Evolutionary conservation across 35 echinoderm and acorn worm species (phyloP).

Genomic region (Holothuria glaberrima): DNA sequence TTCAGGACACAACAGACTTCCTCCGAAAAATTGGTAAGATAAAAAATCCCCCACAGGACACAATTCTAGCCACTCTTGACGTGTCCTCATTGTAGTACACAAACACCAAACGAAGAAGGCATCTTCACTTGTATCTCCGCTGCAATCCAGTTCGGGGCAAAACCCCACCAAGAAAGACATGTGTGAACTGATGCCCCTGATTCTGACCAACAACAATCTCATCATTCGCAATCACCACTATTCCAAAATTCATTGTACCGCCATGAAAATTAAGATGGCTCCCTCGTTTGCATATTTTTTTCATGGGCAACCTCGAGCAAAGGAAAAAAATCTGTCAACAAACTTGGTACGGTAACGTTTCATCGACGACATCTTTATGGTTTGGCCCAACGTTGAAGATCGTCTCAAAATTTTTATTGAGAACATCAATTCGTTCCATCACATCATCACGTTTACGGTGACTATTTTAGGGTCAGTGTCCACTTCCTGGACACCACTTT

Average conservation of each 20-base stretch:
- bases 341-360: not conserved
- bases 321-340: not conserved
- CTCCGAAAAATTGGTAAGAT: conserved; percentile 24
- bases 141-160: not conserved
- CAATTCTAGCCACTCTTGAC: conserved; percentile 26
- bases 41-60: conserved; percentile 3
- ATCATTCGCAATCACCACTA: not conserved
- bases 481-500: conserved; percentile 36
- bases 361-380: not conserved
- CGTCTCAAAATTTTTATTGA: not conserved
- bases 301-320: conserved; percentile 9
- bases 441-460: not conserved
- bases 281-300: not conserved
- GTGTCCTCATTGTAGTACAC: not conserved
- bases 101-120: not conserved
- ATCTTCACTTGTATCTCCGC: not conserved
- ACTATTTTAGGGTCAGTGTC: conserved; percentile 17
- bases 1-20: conserved; percentile 36
- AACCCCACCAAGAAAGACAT: conserved; percentile 1
- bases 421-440: conserved; percentile 6
- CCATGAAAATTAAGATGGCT: not conserved
- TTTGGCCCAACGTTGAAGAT: not conserved
- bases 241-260: not conserved
- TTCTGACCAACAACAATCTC: conserved; percentile 17
- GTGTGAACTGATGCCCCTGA: not conserved